phyloP scores from a whole-genome alignment of 2,797 vertebrate genomes.

The Karalla daura region DNA sequence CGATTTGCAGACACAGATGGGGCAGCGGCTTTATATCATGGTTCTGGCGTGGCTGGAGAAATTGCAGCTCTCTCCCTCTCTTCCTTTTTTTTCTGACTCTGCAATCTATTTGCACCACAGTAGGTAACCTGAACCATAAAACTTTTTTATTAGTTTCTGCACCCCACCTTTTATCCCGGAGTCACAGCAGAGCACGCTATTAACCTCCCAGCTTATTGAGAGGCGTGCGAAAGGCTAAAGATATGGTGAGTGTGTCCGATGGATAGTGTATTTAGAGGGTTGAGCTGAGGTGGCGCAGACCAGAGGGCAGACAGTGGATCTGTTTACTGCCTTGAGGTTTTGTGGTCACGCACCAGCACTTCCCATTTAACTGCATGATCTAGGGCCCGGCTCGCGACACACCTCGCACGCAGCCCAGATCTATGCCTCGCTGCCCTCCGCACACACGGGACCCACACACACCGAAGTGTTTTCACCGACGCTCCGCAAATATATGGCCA shows the following conservation, averaged over 20 bases:
- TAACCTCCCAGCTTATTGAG: constrained; percentile 65
- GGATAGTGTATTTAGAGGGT: constrained; percentile 59
- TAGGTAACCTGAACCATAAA: constrained; percentile 52
- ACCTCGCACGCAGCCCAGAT: constrained; percentile 52
- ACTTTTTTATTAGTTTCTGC: constrained; percentile 65
- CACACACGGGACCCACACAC: constrained; percentile 37
- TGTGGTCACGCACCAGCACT: constrained; percentile 68
- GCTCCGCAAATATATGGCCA: constrained; percentile 55
- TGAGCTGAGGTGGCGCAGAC: constrained; percentile 62
- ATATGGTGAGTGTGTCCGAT: constrained; percentile 51
- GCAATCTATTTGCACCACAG: constrained; percentile 51
- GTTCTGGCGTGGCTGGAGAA: constrained; percentile 39
- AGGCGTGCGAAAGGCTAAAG: constrained; percentile 25
- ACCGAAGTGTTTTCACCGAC: constrained; percentile 56
- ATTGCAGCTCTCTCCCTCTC: constrained; percentile 39
- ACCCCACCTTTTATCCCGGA: constrained; percentile 50
- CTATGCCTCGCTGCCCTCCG: constrained; percentile 48
- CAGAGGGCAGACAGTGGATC: constrained; percentile 64
- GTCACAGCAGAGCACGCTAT: constrained; percentile 52
- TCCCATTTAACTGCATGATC: constrained; percentile 69
- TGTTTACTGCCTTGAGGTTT: constrained; percentile 75
- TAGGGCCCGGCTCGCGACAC: constrained; percentile 62
- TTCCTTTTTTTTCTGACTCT: constrained; percentile 39
- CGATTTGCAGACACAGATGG: constrained; percentile 38
- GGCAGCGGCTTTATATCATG: constrained; percentile 19